A percentile compares a stretch with the other conserved stretches of the same genome.
These are phyloP conservation scores for Premnoplex brunnescens DNA, from an alignment of 2,797 vertebrate species.

Conservation along the genomic window DNA sequence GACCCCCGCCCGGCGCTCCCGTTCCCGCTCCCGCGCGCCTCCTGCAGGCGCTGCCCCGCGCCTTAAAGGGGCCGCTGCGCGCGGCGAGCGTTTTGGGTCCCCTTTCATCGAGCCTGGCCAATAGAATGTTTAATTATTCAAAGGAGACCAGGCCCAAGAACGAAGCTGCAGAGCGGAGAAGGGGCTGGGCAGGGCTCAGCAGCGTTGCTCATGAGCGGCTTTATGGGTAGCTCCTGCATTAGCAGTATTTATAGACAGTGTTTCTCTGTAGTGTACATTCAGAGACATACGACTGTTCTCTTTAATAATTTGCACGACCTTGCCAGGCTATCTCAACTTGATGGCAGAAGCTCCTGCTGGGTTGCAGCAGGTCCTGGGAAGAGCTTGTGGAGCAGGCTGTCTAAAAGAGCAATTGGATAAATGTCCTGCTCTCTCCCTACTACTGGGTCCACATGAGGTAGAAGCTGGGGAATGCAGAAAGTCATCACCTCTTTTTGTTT, in stretches of 20 bases:
- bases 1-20: neutral
- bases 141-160: neutral
- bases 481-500: neutral
- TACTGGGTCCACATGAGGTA: neutral
- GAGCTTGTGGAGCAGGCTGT: neutral
- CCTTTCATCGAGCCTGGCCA: neutral
- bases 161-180: neutral
- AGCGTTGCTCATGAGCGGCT: fast-evolving
- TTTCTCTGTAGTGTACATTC: neutral
- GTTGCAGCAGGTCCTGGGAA: neutral
- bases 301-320: neutral
- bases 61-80: constrained; percentile 24
- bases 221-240: neutral
- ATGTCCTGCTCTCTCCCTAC: neutral
- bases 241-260: fast-evolving
- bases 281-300: neutral
- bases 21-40: neutral
- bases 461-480: neutral
- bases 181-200: neutral
- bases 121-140: neutral
- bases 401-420: neutral
- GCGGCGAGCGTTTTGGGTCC: neutral
- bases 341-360: neutral
- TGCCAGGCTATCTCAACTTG: neutral
- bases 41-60: neutral